Base-by-base conservation (phyloP, 2,888 invertebrate genomes). In the Cosmia trapezina region DNA sequence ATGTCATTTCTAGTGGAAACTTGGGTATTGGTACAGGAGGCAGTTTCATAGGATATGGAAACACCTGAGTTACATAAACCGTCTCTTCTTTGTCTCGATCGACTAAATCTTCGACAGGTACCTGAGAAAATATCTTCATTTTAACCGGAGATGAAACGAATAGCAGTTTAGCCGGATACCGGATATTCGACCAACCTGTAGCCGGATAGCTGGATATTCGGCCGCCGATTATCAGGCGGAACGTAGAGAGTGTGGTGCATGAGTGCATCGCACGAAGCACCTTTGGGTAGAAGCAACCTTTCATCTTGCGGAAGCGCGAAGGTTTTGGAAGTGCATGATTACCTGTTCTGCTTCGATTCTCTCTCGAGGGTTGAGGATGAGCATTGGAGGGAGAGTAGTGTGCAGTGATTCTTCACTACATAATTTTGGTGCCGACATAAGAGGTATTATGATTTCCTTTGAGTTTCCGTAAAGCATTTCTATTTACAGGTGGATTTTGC, bases 341-440 rank as follows among this genome's bases (percentile, higher is more conserved):
- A 92, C 93, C 86, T 90, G 70, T 70, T 89, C 87, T 49, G 91
- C 83, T 57, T 80, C 68, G 47, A 93, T 80, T 86, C 83, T 92
- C 65, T 86, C 83, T 41, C 90, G 87, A 66, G 84, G 84, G 11
- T 81, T 81, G n/a, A 19, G 14, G 47, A 68, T 53, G 2, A 81
- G 37, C 41, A 37, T 56, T 11, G 51, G 19, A 8, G 80, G 80
- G 2, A 78, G 61, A 37, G 6, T 17, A 22, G 33, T 5, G 9
- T 19, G 57, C 19, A 28, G 19, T 11, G 59, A 19, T 56, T 66
- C 72, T 22, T 77, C 63, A 64, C 63, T 51, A 19, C 0, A 3
- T 33, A 4, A 11, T 54, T 63, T 69, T 4, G 63, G 45, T 33
- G 17, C 4, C 51, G 66, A 70, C 47, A 43, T 82, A 33, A 17